These are phyloP conservation scores for Epizoanthus rinbou DNA, from an alignment of 92 coral and sea anemone genomes.

Conservation along the genomic window DNA sequence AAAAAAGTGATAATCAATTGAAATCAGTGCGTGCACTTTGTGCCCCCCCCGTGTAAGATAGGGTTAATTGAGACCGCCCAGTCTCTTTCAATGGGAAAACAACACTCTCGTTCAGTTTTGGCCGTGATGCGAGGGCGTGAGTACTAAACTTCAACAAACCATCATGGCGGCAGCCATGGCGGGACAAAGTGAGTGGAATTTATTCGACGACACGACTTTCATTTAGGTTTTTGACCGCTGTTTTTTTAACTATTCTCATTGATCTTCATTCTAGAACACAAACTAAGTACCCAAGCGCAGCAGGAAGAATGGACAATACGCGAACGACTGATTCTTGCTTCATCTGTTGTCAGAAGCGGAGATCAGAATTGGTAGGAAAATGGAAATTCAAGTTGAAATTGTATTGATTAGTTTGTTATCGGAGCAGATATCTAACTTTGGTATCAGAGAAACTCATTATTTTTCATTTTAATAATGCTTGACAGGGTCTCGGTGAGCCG, in stretches of 20 bases:
- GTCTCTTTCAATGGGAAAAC: too few relatives aligned
- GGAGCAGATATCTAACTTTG: too few relatives aligned
- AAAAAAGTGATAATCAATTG: too few relatives aligned
- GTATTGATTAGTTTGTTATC: background rate
- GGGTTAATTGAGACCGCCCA: too few relatives aligned
- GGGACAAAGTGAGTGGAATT: conserved; percentile 57
- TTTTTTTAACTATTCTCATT: background rate
- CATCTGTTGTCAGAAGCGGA: conserved; percentile 95
- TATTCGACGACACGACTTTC: background rate
- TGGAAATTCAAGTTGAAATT: background rate
- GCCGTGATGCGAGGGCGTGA: conserved; percentile 7
- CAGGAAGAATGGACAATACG: conserved; percentile 97
- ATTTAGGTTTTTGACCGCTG: background rate
- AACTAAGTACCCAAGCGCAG: conserved; percentile 53
- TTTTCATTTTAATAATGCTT: background rate
- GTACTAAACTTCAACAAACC: conserved; percentile 12
- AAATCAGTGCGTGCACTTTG: too few relatives aligned
- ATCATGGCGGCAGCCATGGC: conserved; percentile 86
- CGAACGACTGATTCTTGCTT: conserved; percentile 86
- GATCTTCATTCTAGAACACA: conserved; percentile 58
- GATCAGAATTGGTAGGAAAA: conserved; percentile 96
- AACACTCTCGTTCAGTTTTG: too few relatives aligned
- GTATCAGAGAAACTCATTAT: background rate
- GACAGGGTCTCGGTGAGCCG: conserved; percentile 98
- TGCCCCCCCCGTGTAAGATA: too few relatives aligned